Evolutionary conservation across 2,113 vertebrate genomes (phyloP).

Genomic region (Onychorhynchus coronatus): DNA sequence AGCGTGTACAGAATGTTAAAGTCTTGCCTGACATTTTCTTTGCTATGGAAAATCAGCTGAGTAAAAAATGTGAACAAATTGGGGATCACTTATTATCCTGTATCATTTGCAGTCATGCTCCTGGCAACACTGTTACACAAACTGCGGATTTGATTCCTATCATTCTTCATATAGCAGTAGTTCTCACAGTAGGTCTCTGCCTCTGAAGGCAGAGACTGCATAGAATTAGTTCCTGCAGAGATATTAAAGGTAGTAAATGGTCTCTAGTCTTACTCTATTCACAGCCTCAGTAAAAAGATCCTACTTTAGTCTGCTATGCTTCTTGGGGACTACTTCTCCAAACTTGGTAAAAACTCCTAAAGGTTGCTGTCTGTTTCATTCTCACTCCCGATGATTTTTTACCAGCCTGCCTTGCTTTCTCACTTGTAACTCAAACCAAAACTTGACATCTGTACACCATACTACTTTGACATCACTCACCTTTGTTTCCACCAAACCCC

Average conservation of each 20-base stretch:
- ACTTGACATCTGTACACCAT: neutral
- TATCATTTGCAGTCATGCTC: neutral
- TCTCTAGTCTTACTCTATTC: neutral
- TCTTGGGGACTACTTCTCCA: neutral
- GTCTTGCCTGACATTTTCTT: neutral
- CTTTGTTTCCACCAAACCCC: neutral
- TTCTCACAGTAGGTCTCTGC: neutral
- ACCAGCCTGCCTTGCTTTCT: neutral
- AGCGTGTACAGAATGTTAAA: neutral
- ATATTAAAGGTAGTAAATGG: neutral
- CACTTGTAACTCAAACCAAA: neutral
- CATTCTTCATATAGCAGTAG: neutral
- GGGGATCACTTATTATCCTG: neutral
- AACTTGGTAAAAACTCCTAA: neutral
- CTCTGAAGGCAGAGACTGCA: neutral
- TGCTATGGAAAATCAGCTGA: neutral
- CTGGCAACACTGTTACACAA: neutral
- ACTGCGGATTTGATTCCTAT: neutral
- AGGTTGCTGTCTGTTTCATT: neutral
- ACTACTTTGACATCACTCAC: neutral
- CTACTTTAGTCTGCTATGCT: neutral
- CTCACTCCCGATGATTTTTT: neutral
- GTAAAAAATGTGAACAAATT: constrained; percentile 14
- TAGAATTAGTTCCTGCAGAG: neutral
- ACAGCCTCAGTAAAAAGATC: neutral